Evolutionary conservation across 2,888 invertebrate genomes (phyloP).

Genomic region (Caenorhabditis sinica): DNA sequence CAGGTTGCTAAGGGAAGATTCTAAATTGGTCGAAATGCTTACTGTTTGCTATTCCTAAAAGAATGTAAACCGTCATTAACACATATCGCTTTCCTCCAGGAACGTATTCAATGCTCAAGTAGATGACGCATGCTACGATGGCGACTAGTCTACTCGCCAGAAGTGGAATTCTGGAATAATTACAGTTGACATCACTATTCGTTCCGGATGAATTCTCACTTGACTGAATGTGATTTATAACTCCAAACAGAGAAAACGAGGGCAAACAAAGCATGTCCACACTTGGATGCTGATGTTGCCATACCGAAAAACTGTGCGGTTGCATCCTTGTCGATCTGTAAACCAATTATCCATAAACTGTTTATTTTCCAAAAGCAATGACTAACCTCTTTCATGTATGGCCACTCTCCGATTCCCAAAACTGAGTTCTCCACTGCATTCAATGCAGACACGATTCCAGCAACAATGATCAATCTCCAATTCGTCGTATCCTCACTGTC

Average conservation of each 20-base stretch:
- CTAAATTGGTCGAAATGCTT: not conserved
- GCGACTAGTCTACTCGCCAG: conserved; percentile 53
- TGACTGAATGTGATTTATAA: conserved; percentile 69
- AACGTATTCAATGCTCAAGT: conserved; percentile 53
- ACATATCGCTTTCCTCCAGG: conserved; percentile 49
- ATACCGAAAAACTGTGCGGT: conserved; percentile 74
- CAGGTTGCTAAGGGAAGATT: not conserved
- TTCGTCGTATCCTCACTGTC: conserved; percentile 62
- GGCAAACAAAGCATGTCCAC: conserved; percentile 73
- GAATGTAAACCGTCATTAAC: conserved; percentile 39
- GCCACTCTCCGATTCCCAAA: conserved; percentile 73
- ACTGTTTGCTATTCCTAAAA: conserved; percentile 56
- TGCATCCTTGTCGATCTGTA: conserved; percentile 72
- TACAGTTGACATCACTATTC: not conserved
- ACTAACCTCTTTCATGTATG: conserved; percentile 72
- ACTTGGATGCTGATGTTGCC: conserved; percentile 71
- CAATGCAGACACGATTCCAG: conserved; percentile 64
- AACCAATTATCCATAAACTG: not conserved
- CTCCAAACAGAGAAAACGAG: conserved; percentile 73
- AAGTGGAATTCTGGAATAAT: conserved; percentile 59
- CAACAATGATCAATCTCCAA: conserved; percentile 65
- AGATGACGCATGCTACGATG: conserved; percentile 44
- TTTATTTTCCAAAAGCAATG: conserved; percentile 4
- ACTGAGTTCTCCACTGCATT: conserved; percentile 71
- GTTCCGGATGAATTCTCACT: conserved; percentile 46